phyloP scores from a whole-genome alignment of 2,888 invertebrate genomes.

The Imbricaverruca yamaguchii region DNA sequence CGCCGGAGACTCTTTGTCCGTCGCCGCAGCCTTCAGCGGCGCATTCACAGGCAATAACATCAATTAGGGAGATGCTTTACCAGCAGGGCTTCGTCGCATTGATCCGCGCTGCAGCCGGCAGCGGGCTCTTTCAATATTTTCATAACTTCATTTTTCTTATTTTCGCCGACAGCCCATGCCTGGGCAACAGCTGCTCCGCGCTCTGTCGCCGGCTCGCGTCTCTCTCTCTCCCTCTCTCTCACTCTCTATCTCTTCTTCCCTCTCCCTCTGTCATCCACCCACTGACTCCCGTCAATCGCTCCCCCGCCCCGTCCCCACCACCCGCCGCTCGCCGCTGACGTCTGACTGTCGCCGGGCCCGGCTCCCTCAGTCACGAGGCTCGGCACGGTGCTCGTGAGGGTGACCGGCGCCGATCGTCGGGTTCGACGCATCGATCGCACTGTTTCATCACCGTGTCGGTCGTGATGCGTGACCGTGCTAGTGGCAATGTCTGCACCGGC shows the following conservation, averaged over 20 bases:
- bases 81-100: not conserved
- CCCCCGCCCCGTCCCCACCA: not conserved
- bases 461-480: no score
- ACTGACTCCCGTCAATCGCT: constrained; percentile 12
- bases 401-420: no score
- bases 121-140: constrained; percentile 10
- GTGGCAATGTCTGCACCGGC: no score
- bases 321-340: not conserved
- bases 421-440: no score
- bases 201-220: not conserved
- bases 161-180: not conserved
- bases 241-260: no score
- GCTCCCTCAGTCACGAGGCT: no score
- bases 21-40: not conserved
- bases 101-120: not conserved
- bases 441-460: no score
- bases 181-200: not conserved
- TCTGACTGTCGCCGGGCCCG: no score
- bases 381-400: no score
- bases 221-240: not conserved
- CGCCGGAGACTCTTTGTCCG: not conserved
- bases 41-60: constrained; percentile 15
- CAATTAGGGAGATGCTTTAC: constrained; percentile 11
- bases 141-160: constrained; percentile 19
- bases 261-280: constrained; percentile 12